Evolutionary conservation across 2,888 invertebrate genomes (phyloP).

Genomic region (Entomobrya multifasciata): DNA sequence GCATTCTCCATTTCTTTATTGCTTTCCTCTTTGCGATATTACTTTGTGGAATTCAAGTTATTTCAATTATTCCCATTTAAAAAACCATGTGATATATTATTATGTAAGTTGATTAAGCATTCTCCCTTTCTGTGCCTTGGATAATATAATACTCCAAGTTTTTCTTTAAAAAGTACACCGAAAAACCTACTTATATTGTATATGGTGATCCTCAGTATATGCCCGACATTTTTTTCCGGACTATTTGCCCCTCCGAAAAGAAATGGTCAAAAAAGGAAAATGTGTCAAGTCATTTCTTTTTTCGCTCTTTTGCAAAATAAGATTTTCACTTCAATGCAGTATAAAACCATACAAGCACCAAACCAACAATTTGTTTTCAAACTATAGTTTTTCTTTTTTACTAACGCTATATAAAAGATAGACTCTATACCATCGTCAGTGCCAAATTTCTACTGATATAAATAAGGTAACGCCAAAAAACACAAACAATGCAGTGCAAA

Average conservation of each 20-base stretch:
- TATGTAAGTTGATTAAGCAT: no score
- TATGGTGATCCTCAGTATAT: neutral
- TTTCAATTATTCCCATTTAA: constrained; percentile 26
- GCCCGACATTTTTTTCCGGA: constrained; percentile 17
- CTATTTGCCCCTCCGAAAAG: neutral
- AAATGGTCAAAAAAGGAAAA: constrained; percentile 11
- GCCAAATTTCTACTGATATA: no score
- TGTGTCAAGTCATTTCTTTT: constrained; percentile 30
- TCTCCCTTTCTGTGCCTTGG: no score
- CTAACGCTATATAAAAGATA: no score
- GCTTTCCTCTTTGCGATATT: neutral
- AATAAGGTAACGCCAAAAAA: no score
- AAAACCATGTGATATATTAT: neutral
- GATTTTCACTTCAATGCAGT: neutral
- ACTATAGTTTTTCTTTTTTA: no score
- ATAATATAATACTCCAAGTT: neutral
- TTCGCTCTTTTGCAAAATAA: neutral
- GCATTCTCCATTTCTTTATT: no score
- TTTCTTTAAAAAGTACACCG: neutral
- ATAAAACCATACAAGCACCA: no score
- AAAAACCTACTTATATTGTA: neutral
- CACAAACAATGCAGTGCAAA: no score
- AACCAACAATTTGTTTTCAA: no score
- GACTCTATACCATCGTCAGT: no score
- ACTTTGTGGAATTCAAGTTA: constrained; percentile 4